These are phyloP conservation scores for Pagrus major DNA, from an alignment of 2,113 vertebrate species.

Conservation along the genomic window DNA sequence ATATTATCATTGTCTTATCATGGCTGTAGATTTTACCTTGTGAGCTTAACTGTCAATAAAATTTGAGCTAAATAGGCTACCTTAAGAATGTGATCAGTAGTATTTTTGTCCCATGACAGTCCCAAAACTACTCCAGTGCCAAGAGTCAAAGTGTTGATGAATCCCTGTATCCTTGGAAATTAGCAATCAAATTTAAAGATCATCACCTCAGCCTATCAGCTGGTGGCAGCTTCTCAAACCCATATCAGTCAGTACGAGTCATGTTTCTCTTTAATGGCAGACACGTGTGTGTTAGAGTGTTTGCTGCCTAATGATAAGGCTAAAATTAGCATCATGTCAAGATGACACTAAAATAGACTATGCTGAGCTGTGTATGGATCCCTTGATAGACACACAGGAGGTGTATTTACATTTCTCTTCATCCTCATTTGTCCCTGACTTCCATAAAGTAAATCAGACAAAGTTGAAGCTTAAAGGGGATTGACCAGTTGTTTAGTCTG, in stretches of 20 bases:
- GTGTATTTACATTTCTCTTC: constrained; percentile 1
- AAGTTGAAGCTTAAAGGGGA: not conserved
- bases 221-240: constrained; percentile 14
- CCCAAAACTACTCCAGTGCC: not conserved
- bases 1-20: not conserved
- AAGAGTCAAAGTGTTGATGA: constrained; percentile 12
- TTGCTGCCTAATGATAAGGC: constrained; percentile 21
- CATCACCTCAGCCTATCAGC: not conserved
- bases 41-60: no score
- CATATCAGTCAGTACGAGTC: constrained; percentile 5
- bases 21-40: not conserved
- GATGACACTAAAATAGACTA: constrained; percentile 10
- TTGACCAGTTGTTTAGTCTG: constrained; percentile 3
- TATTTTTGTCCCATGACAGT: constrained; percentile 14
- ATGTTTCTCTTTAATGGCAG: constrained; percentile 3
- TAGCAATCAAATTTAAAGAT: constrained; percentile 35
- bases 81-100: not conserved
- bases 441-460: constrained; percentile 3
- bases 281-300: constrained; percentile 28
- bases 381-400: not conserved
- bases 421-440: not conserved
- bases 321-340: constrained; percentile 35
- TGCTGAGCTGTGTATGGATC: not conserved
- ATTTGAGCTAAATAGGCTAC: not conserved
- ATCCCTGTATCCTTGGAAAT: constrained; percentile 28